These are phyloP conservation scores for Oscheius onirici DNA, from an alignment of 2,888 invertebrate species.

Conservation along the genomic window DNA sequence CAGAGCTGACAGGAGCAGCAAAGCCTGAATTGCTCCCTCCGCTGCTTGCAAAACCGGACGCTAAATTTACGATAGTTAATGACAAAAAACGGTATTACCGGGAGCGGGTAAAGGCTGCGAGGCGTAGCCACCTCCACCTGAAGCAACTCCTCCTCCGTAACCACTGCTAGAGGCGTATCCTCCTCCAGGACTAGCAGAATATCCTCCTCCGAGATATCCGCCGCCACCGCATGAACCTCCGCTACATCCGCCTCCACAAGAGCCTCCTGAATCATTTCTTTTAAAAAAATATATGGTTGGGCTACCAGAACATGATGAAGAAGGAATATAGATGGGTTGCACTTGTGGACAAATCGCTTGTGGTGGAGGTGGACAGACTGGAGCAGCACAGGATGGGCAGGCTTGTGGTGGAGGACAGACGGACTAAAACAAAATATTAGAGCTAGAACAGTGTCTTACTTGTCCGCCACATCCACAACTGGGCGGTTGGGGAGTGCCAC, in stretches of 20 bases:
- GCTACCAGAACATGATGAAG: constrained; percentile 15
- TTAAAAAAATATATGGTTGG: neutral
- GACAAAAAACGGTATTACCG: too few relatives aligned
- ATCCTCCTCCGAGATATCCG: constrained; percentile 31
- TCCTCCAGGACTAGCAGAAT: constrained; percentile 5
- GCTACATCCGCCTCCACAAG: constrained; percentile 29
- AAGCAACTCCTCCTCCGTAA: neutral
- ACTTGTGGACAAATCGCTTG: constrained; percentile 51
- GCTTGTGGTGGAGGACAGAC: constrained; percentile 36
- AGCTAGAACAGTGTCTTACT: neutral
- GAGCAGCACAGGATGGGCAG: constrained; percentile 46
- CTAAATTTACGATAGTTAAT: too few relatives aligned
- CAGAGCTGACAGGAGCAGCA: neutral
- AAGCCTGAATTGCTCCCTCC: neutral
- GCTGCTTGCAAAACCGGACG: too few relatives aligned
- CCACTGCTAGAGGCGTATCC: constrained; percentile 32
- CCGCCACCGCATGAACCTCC: constrained; percentile 11
- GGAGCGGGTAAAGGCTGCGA: too few relatives aligned
- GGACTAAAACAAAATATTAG: neutral
- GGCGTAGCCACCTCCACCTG: neutral
- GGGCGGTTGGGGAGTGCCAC: constrained; percentile 52
- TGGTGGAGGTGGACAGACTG: constrained; percentile 51
- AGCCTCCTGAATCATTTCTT: constrained; percentile 7
- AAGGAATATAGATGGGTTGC: constrained; percentile 44
- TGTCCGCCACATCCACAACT: constrained; percentile 45